phyloP scores from a whole-genome alignment of 2,113 vertebrate species.

The Leptodactylus fuscus region DNA sequence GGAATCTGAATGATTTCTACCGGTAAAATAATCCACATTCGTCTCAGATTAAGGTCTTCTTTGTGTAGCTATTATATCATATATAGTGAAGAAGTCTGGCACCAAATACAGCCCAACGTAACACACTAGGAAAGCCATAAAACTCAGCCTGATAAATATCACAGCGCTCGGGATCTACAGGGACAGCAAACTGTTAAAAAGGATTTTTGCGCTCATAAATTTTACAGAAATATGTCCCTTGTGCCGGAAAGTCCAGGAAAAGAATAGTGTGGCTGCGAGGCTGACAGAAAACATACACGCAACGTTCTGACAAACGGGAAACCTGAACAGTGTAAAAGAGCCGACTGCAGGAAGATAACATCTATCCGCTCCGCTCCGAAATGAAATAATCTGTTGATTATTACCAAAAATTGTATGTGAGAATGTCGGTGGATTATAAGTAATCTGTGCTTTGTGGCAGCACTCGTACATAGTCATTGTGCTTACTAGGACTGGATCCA shows the following conservation, averaged over 20 bases:
- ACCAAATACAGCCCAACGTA: background rate
- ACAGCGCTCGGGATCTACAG: background rate
- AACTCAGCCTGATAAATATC: background rate
- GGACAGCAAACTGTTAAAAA: slow-evolving; percentile 21
- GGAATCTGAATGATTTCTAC: background rate
- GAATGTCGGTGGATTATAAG: background rate
- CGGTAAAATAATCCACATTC: background rate
- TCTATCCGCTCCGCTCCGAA: background rate
- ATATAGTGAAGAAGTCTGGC: background rate
- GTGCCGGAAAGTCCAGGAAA: background rate
- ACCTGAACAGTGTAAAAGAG: background rate
- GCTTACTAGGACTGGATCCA: background rate
- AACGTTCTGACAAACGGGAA: background rate
- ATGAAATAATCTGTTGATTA: slow-evolving; percentile 6
- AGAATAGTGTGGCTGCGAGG: background rate
- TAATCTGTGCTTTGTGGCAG: background rate
- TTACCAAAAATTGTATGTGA: background rate
- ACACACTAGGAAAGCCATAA: slow-evolving; percentile 15
- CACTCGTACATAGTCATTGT: background rate
- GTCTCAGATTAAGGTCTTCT: background rate
- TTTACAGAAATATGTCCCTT: slow-evolving; percentile 17
- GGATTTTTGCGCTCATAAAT: slow-evolving; percentile 45
- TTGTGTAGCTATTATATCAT: background rate
- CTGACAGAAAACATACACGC: background rate
- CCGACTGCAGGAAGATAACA: background rate